Conservation (phyloP, 2,888 invertebrate genomes). For the Aproaerema taeniolella region DNA sequence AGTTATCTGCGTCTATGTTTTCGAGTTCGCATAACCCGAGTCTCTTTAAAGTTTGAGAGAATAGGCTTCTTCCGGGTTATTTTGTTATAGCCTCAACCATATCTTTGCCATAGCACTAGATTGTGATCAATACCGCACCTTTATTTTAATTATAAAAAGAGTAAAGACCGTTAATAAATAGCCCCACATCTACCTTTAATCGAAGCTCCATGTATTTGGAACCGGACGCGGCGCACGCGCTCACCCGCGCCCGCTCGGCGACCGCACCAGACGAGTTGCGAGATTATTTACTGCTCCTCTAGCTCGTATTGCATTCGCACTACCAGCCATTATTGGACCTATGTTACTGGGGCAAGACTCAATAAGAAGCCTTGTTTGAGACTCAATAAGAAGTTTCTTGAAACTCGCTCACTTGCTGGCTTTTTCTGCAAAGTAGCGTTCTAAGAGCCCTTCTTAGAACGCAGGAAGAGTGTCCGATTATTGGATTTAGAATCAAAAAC, state of each 20-base stretch:
- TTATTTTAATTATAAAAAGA: background rate
- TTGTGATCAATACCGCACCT: background rate
- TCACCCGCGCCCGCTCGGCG: conserved; percentile 8
- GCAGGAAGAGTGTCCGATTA: too few species aligned
- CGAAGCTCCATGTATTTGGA: background rate
- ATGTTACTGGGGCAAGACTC: conserved; percentile 1
- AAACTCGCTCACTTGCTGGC: too few species aligned
- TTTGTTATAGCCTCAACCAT: background rate
- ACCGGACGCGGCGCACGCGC: background rate
- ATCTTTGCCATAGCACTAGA: background rate
- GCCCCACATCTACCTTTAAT: too few species aligned
- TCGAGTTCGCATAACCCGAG: too few species aligned
- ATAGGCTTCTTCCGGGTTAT: background rate
- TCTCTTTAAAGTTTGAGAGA: background rate
- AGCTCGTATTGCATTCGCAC: too few species aligned
- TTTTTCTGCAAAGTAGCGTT: too few species aligned
- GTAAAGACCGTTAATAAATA: background rate
- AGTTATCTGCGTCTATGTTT: too few species aligned
- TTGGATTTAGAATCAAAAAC: too few species aligned
- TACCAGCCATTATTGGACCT: too few species aligned
- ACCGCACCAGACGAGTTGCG: conserved; percentile 11
- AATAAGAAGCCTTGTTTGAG: too few species aligned
- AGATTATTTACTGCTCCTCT: conserved; percentile 11
- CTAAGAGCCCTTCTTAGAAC: too few species aligned
- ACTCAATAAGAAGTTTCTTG: too few species aligned